Percentiles rank a stretch among this genome's conserved stretches.
phyloP scores from a whole-genome alignment of 2,797 vertebrate species.

The Muscicapa comitata region DNA sequence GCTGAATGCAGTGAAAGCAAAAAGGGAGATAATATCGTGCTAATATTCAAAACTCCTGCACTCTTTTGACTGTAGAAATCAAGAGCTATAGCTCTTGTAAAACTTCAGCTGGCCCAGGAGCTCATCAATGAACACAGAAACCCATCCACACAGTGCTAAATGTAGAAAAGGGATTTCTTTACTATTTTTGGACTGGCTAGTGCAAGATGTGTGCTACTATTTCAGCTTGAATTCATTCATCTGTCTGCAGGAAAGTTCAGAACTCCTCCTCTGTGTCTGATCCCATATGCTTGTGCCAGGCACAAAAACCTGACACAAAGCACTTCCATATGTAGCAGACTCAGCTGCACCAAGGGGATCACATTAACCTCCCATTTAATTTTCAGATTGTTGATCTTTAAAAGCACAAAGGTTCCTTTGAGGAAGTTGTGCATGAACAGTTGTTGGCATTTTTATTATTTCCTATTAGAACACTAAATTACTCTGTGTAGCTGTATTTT shows the following conservation, averaged over 20 bases:
- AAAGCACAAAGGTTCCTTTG: not conserved
- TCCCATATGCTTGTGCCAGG: not conserved
- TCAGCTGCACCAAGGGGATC: not conserved
- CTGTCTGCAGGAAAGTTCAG: not conserved
- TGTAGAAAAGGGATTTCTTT: conserved; percentile 18
- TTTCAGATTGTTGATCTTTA: not conserved
- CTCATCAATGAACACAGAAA: not conserved
- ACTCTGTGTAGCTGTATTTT: not conserved
- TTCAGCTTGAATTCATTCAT: conserved; percentile 25
- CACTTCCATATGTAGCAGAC: not conserved
- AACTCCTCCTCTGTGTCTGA: not conserved
- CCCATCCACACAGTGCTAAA: not conserved
- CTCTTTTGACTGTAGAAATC: conserved; percentile 3
- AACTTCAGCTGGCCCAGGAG: not conserved
- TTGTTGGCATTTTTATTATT: not conserved
- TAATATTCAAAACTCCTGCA: not conserved
- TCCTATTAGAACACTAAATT: not conserved
- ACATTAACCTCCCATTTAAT: not conserved
- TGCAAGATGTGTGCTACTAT: not conserved
- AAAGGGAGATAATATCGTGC: not conserved
- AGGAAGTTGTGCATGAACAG: not conserved
- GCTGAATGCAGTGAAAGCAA: conserved; percentile 7
- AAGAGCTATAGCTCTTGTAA: not conserved
- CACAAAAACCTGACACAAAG: not conserved
- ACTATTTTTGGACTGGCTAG: conserved; percentile 8